Percentiles rank a stretch among this genome's conserved stretches.
Conservation (phyloP, 2,888 invertebrate genomes). For the Ophonus ardosiacus region DNA sequence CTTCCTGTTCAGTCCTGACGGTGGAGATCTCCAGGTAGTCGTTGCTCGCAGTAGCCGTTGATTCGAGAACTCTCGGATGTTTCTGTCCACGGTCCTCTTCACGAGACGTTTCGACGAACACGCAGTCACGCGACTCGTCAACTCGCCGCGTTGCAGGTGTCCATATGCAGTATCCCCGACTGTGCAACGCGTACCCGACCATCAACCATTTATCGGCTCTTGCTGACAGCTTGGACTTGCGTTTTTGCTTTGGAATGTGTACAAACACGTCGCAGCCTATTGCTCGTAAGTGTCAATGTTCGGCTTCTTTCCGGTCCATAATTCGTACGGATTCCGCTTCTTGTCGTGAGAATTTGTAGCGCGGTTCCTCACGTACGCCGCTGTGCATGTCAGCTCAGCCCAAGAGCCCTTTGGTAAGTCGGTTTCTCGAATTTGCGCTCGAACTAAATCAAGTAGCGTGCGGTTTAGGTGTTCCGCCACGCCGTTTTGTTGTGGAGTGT, state of each 20-base stretch:
- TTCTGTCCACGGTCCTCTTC: background rate
- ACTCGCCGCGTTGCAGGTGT: background rate
- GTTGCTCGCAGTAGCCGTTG: slow-evolving; percentile 5
- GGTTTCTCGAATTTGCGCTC: slow-evolving; percentile 3
- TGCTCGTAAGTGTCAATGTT: slow-evolving; percentile 12
- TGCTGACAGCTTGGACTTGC: background rate
- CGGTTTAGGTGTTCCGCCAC: background rate
- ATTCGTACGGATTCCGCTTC: slow-evolving; percentile 12
- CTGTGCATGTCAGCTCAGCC: slow-evolving; percentile 3
- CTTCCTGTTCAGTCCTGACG: background rate
- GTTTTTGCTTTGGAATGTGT: background rate
- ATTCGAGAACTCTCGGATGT: slow-evolving; percentile 7
- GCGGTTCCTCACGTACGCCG: slow-evolving; percentile 34
- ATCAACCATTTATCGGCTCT: background rate
- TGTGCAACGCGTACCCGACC: background rate
- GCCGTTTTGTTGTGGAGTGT: slow-evolving; percentile 6
- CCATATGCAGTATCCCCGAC: background rate
- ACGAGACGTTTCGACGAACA: slow-evolving; percentile 6
- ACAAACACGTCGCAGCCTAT: slow-evolving; percentile 20
- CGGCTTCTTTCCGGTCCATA: slow-evolving; percentile 34
- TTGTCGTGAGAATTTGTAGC: slow-evolving; percentile 17
- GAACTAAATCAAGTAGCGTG: background rate
- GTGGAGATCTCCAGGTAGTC: background rate
- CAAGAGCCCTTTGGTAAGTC: background rate
- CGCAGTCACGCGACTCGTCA: slow-evolving; percentile 20